Base-by-base conservation (phyloP, 2,888 invertebrate species). In the Lepas anatifera region DNA sequence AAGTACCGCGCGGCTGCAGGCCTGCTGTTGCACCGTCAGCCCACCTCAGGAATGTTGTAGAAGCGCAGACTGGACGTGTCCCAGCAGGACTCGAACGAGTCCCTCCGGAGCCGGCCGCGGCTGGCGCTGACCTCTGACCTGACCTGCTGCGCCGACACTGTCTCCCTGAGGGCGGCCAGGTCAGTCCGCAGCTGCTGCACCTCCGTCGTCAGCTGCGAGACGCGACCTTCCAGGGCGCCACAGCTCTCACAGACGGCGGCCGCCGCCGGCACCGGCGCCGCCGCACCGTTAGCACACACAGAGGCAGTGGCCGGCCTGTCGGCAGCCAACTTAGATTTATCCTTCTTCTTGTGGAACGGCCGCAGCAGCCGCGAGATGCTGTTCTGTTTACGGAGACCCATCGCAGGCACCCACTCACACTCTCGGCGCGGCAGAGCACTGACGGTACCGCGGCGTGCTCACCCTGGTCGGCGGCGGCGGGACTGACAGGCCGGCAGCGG, bases 21-120 rank as follows among this genome's bases (percentile, higher is more conserved):
- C n/a, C n/a, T n/a, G n/a, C n/a, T n/a, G n/a, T n/a, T n/a, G n/a
- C n/a, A n/a, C 41, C 41, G 41, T 16, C 16, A 27, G 13, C 29
- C 13, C 32, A 58, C 58, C 58, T 58, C 58, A 22, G 29, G 58
- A 4, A 32, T 32, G 32, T 8, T 27, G 58, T 32, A 58, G 58
- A 58, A 58, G 29, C 58, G 58, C 6, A 58, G 58, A 27, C 58
- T 58, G 58, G 29, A 7, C 25, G 58, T 32, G 58, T 58, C 58
- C 58, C 58, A 58, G 58, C 58, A 58, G 18, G 58, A 58, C 58
- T 58, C 58, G 58, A 16, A 58, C 58, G 58, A 58, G 58, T 58
- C 58, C 32, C 58, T 29, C 32, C 58, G 58, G 18, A 1, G 18
- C 7, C 58, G 32, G 32, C 58, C 29, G 32, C 32, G 32, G 32